Evolutionary conservation across 2,888 invertebrate genomes (phyloP).

Genomic region (Temnothorax rugatulus): DNA sequence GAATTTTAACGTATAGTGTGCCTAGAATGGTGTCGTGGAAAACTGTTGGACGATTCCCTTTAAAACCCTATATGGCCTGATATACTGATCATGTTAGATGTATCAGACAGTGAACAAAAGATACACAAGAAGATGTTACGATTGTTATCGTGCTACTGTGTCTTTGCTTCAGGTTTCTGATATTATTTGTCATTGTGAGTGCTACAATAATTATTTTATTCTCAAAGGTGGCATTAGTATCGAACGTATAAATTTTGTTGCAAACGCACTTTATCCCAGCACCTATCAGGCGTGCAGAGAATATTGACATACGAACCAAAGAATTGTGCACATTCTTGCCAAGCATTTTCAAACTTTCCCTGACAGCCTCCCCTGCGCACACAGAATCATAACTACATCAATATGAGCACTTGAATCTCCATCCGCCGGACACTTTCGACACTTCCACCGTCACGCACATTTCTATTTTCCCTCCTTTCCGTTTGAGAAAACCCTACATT

Average conservation of each 20-base stretch:
- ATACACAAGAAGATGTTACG: background rate
- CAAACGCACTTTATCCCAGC: constrained; percentile 25
- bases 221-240: background rate
- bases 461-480: background rate
- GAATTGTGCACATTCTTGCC: constrained; percentile 52
- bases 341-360: constrained; percentile 40
- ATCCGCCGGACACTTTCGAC: constrained; percentile 51
- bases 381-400: constrained; percentile 45
- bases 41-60: constrained; percentile 38
- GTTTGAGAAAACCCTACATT: background rate
- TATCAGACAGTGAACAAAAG: background rate
- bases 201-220: background rate
- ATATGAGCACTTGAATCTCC: constrained; percentile 30
- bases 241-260: background rate
- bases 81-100: background rate
- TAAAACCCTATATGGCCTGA: background rate
- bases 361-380: constrained; percentile 34
- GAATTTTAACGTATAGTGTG: background rate
- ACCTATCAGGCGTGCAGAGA: constrained; percentile 40
- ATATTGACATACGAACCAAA: constrained; percentile 71
- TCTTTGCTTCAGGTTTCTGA: background rate
- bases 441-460: constrained; percentile 64
- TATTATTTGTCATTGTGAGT: background rate
- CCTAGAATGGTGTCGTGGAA: background rate
- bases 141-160: background rate